phyloP scores from a whole-genome alignment of 2,113 vertebrate species.

The Thunnus maccoyii region DNA sequence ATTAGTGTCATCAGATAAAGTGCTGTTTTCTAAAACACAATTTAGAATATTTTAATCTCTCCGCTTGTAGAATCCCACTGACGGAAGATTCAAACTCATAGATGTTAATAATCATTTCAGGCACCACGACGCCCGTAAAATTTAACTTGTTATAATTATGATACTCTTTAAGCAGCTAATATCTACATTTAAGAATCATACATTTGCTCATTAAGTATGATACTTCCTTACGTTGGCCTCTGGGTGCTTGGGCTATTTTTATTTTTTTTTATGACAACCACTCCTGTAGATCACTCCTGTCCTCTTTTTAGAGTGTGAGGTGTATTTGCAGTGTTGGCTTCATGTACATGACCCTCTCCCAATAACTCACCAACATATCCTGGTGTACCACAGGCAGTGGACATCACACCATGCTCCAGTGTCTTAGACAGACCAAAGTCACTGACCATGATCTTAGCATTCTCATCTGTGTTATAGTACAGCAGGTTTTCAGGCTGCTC shows the following conservation, averaged over 20 bases:
- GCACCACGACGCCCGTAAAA: no score
- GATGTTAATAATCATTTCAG: no score
- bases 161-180: no score
- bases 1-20: neutral
- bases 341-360: neutral
- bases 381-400: slow-evolving; percentile 94
- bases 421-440: slow-evolving; percentile 97
- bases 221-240: neutral
- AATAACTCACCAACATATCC: slow-evolving; percentile 91
- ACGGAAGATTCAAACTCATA: no score
- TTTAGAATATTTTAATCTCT: no score
- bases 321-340: neutral
- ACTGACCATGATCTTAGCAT: slow-evolving; percentile 97
- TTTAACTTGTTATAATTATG: no score
- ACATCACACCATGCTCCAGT: slow-evolving; percentile 92
- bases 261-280: no score
- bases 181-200: neutral
- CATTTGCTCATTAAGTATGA: neutral
- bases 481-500: slow-evolving; percentile 94
- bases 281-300: no score
- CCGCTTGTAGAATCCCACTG: no score
- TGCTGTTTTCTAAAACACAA: no score
- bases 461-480: slow-evolving; percentile 91
- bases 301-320: neutral
- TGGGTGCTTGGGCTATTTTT: neutral